Evolutionary conservation across 2,888 invertebrate species (phyloP), one percentile per base, ranked within the genome.

Genomic region (Ceramica pisi): DNA sequence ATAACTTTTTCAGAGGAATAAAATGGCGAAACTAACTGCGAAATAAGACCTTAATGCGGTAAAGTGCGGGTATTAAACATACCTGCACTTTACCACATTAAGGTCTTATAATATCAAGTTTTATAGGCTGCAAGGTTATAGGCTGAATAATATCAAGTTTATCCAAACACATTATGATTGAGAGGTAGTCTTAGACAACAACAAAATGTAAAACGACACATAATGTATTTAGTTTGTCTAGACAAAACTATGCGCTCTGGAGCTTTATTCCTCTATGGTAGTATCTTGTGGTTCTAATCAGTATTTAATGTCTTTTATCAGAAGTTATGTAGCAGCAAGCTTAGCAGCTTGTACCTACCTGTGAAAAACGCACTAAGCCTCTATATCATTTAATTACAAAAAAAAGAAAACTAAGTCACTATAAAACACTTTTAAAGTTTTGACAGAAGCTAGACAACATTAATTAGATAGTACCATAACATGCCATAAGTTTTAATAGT

Each of bases 391-490:
- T 51, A 2, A 23, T 6, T 23, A 21, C 12, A 10, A 51, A 26
- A 23, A n/a, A 21, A 38, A 14, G n/a, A 12, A 19, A 35, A 56
- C 12, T n/a, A n/a, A n/a, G 14, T 12, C 35, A 12, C 8, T 51
- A 19, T 63, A 8, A 21, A 19, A 51, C 19, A 51, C 35, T 23
- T 50, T 19, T 19, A 51, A 63, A 63, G 35, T 63, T 51, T 51
- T 5, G 14, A 19, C 35, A 38, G 8, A 10, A 5, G 12, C 23
- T 53, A n/a, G 12, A 53, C 12, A 14, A 41, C 59, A 59, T 21
- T 41, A 59, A 41, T 41, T 50, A 50, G 21, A 4, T 35, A 0
- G 2, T 3, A 35, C 16, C 9, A 10, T 19, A 59, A 23, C 21
- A 10, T 21, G 16, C 7, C 16, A 38, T 35, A 21, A 12, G 26